Evolutionary conservation across 2,113 vertebrate genomes (phyloP).

Genomic region (Corythaeola cristata): DNA sequence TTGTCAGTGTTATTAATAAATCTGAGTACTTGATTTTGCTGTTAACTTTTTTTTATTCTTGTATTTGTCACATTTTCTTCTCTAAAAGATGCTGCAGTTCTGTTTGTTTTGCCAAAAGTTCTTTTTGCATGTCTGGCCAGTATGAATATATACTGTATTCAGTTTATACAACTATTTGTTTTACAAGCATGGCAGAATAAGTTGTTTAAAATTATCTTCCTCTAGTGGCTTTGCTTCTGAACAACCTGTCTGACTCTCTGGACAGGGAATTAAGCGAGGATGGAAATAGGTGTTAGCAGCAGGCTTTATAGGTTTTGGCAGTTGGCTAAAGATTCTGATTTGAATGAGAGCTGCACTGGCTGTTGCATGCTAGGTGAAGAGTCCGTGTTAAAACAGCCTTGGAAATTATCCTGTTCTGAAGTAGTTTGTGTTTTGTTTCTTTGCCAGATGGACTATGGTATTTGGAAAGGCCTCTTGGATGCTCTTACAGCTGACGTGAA

Average conservation of each 20-base stretch:
- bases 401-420: background rate
- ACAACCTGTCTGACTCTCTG: background rate
- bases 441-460: slow-evolving; percentile 83
- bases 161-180: background rate
- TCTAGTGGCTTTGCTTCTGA: background rate
- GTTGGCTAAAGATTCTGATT: background rate
- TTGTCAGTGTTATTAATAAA: background rate
- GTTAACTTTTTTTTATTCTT: background rate
- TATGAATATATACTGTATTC: background rate
- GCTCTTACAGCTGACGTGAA: slow-evolving; percentile 91
- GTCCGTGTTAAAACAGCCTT: slow-evolving; percentile 3
- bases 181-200: background rate
- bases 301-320: background rate
- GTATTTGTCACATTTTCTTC: background rate
- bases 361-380: background rate
- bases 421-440: slow-evolving; percentile 23
- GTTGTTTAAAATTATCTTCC: background rate
- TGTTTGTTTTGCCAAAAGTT: background rate
- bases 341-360: background rate
- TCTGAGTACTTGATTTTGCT: background rate
- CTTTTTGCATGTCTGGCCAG: background rate
- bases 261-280: background rate
- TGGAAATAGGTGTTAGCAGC: background rate
- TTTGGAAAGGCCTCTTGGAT: slow-evolving; percentile 89
- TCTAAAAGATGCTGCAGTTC: background rate